Evolutionary conservation across 2,797 vertebrate species (phyloP).

Genomic region (Hafferia zeledoni): DNA sequence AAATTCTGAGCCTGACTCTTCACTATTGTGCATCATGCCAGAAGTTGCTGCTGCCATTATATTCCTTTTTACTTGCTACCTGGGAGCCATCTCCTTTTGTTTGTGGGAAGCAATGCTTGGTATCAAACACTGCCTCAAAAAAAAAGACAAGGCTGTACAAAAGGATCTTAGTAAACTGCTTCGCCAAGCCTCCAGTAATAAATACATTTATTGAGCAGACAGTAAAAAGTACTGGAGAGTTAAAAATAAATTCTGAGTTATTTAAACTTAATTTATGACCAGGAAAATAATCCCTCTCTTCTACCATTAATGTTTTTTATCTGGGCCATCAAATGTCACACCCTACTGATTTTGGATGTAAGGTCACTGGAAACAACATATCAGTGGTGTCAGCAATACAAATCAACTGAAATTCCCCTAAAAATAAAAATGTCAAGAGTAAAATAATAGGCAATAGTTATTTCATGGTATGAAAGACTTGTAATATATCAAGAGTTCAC

Average conservation of each 20-base stretch:
- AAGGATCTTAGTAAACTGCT: slow-evolving; percentile 22
- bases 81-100: neutral
- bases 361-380: slow-evolving; percentile 84
- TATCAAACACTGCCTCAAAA: neutral
- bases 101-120: neutral
- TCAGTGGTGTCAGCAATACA: slow-evolving; percentile 80
- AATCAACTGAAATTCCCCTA: slow-evolving; percentile 81
- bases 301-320: slow-evolving; percentile 80
- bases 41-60: neutral
- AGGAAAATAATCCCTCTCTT: slow-evolving; percentile 81
- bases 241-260: slow-evolving; percentile 83
- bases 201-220: slow-evolving; percentile 75
- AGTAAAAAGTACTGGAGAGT: slow-evolving; percentile 83
- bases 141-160: neutral
- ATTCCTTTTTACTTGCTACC: neutral
- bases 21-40: neutral
- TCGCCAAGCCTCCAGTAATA: slow-evolving; percentile 65
- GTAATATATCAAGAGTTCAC: slow-evolving; percentile 80
- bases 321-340: slow-evolving; percentile 82
- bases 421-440: slow-evolving; percentile 84
- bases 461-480: slow-evolving; percentile 79
- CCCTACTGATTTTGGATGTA: slow-evolving; percentile 82
- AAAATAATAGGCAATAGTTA: slow-evolving; percentile 84
- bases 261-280: slow-evolving; percentile 84
- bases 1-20: neutral